Percentiles rank a stretch among this genome's conserved stretches.
Evolutionary conservation across 2,113 vertebrate genomes (phyloP).

Genomic region (Ammodytes dubius): DNA sequence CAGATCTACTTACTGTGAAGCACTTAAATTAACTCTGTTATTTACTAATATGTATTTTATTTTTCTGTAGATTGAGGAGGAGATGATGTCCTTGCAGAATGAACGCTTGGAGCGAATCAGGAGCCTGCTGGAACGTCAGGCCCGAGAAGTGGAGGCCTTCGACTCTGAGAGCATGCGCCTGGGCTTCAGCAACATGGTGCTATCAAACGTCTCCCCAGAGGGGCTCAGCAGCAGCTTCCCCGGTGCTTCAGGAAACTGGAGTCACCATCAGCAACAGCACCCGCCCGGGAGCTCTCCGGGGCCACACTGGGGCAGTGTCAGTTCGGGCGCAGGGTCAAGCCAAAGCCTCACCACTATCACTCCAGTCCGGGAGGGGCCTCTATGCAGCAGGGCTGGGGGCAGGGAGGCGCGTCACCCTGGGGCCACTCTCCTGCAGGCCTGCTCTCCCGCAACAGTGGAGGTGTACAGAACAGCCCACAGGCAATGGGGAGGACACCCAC

Average conservation of each 20-base stretch:
- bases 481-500: constrained; percentile 96
- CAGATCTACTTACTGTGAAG: neutral
- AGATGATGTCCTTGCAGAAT: constrained; percentile 95
- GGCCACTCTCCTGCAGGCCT: constrained; percentile 89
- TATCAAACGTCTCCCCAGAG: constrained; percentile 96
- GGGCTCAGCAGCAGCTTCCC: constrained; percentile 97
- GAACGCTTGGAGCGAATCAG: constrained; percentile 95
- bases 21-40: neutral
- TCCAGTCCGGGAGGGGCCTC: constrained; percentile 92
- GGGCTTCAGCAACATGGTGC: constrained; percentile 99
- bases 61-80: constrained; percentile 93
- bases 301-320: constrained; percentile 87
- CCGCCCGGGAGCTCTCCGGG: constrained; percentile 89
- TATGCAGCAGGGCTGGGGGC: constrained; percentile 92
- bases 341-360: constrained; percentile 88
- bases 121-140: constrained; percentile 96
- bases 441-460: constrained; percentile 90
- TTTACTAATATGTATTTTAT: neutral
- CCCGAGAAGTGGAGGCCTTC: constrained; percentile 97
- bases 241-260: constrained; percentile 92
- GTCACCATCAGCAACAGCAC: constrained; percentile 83
- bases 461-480: constrained; percentile 97
- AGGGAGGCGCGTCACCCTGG: constrained; percentile 91
- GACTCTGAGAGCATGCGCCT: constrained; percentile 99
- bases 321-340: constrained; percentile 67